phyloP scores from a whole-genome alignment of 2,113 vertebrate genomes.

The Vulpes lagopus region DNA sequence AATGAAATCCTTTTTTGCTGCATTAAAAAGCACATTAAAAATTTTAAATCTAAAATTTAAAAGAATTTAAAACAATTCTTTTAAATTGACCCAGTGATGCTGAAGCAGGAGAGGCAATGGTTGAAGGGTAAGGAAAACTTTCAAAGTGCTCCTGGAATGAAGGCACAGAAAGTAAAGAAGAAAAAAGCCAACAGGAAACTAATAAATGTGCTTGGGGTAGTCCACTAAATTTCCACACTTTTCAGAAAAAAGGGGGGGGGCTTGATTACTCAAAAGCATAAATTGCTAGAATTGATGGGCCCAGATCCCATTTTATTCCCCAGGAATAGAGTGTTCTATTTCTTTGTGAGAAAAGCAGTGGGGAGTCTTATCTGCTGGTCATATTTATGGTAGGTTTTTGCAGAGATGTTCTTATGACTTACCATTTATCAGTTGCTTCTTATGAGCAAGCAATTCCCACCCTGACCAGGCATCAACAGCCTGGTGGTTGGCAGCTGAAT shows the following conservation, averaged over 20 bases:
- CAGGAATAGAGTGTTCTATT: background rate
- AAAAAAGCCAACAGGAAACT: background rate
- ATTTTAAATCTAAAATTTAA: too few species aligned
- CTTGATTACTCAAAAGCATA: background rate
- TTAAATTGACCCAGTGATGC: background rate
- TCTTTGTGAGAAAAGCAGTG: background rate
- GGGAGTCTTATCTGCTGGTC: background rate
- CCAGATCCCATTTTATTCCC: background rate
- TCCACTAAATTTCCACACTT: background rate
- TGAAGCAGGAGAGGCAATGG: background rate
- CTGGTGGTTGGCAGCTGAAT: background rate
- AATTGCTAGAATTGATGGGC: background rate
- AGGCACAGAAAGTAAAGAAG: conserved; percentile 7
- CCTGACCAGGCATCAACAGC: background rate
- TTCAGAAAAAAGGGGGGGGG: background rate
- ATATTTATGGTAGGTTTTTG: background rate
- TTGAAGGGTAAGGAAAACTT: background rate
- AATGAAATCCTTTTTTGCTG: too few species aligned
- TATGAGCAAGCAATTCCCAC: background rate
- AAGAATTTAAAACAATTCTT: too few species aligned
- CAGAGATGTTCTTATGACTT: background rate
- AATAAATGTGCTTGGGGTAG: background rate
- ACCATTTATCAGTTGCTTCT: conserved; percentile 14
- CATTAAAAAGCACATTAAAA: too few species aligned
- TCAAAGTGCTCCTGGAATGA: background rate